Evolutionary conservation across 2,113 vertebrate species (phyloP).

Genomic region (Otis tarda): DNA sequence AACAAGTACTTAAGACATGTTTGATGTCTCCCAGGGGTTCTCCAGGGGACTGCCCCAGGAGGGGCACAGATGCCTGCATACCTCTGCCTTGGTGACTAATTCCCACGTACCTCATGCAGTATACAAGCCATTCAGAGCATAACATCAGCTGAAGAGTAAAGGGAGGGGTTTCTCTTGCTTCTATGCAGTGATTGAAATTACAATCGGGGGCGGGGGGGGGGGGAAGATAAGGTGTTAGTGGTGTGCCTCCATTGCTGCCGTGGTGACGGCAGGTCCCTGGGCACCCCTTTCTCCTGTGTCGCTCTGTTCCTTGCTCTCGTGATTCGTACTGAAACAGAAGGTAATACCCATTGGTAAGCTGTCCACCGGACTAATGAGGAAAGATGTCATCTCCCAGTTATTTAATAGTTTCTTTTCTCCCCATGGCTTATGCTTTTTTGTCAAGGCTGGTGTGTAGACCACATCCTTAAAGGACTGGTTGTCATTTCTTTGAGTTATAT

Average conservation of each 20-base stretch:
- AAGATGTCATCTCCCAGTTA: neutral
- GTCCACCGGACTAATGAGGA: neutral
- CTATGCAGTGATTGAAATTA: neutral
- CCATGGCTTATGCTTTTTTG: neutral
- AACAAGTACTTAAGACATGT: neutral
- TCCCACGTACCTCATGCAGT: neutral
- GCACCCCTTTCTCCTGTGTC: neutral
- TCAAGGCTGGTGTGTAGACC: neutral
- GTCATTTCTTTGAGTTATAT: neutral
- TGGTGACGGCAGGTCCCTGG: neutral
- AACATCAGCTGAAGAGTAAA: neutral
- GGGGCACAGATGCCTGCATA: accelerated
- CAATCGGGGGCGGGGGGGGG: no score
- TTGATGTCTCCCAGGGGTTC: neutral
- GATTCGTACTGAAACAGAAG: neutral
- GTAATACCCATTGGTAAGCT: neutral
- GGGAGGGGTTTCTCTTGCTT: neutral
- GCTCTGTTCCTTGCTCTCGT: neutral
- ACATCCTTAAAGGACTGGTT: neutral
- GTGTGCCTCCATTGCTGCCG: neutral
- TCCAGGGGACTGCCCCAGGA: neutral
- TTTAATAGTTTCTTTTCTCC: neutral
- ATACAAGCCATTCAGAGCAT: neutral
- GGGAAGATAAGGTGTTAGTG: neutral
- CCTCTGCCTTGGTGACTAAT: neutral